These are phyloP conservation scores for Catotricha subobsoleta DNA, from an alignment of 2,888 invertebrate species.

Conservation along the genomic window DNA sequence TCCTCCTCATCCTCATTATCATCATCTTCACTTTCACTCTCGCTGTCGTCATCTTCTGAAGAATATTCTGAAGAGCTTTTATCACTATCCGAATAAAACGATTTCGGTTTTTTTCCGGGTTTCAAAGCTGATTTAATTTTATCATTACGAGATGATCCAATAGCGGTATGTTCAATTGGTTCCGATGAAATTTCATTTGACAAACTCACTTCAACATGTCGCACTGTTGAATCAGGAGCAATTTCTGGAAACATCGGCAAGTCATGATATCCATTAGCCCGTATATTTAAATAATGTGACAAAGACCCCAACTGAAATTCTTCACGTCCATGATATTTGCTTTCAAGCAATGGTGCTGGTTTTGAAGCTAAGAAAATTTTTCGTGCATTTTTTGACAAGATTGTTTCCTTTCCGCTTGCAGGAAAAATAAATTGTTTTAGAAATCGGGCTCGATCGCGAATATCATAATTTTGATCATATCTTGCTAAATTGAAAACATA, in stretches of 20 bases:
- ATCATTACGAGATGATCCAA: constrained; percentile 5
- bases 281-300: constrained; percentile 80
- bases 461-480: constrained; percentile 96
- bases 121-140: neutral
- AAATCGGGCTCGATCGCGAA: constrained; percentile 84
- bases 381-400: constrained; percentile 49
- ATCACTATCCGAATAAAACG: constrained; percentile 42
- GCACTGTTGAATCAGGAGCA: constrained; percentile 53
- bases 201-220: constrained; percentile 44
- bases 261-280: constrained; percentile 75
- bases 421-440: constrained; percentile 63
- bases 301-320: constrained; percentile 86
- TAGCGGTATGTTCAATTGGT: constrained; percentile 18
- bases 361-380: constrained; percentile 81
- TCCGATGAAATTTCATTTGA: constrained; percentile 16
- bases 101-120: constrained; percentile 24
- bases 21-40: constrained; percentile 8
- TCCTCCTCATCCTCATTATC: neutral
- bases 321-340: constrained; percentile 66
- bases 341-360: constrained; percentile 80
- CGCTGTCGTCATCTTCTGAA: constrained; percentile 18
- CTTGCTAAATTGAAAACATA: constrained; percentile 89
- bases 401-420: constrained; percentile 32
- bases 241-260: constrained; percentile 66
- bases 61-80: constrained; percentile 3